Conservation (phyloP, 2,888 invertebrate species). For the Eristalinus sepulchralis region DNA sequence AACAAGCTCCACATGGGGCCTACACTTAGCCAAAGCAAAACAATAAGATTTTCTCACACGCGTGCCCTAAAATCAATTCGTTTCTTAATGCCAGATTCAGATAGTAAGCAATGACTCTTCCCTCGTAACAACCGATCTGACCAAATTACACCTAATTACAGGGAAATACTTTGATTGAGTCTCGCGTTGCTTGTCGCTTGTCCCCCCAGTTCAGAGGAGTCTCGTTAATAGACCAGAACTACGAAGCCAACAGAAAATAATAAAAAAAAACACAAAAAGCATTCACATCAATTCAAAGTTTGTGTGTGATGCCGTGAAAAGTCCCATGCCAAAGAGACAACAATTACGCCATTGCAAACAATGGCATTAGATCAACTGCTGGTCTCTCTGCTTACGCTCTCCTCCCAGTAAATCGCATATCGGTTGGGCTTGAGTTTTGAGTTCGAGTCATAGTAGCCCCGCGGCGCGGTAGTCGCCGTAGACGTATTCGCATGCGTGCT, state of each 20-base stretch:
- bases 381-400: conserved; percentile 51
- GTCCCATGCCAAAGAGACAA: conserved; percentile 59
- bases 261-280: not conserved
- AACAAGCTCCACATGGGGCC: not conserved
- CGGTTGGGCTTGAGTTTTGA: not conserved
- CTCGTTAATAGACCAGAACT: conserved; percentile 66
- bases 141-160: conserved; percentile 63
- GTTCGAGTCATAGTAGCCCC: not conserved
- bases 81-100: conserved; percentile 8
- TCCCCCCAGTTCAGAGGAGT: not conserved
- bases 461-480: not conserved
- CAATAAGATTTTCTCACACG: conserved; percentile 52
- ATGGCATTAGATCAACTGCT: conserved; percentile 67
- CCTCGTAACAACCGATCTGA: conserved; percentile 28
- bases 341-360: conserved; percentile 64
- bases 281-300: conserved; percentile 45
- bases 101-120: not conserved
- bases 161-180: conserved; percentile 62
- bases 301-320: conserved; percentile 32
- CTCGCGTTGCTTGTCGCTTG: not conserved
- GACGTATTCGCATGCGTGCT: conserved; percentile 60
- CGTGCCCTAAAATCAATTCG: conserved; percentile 61
- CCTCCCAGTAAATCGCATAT: conserved; percentile 60
- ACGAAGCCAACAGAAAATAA: not conserved
- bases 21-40: not conserved